Percentiles rank a stretch among this genome's conserved stretches.
Conservation (phyloP, 2,888 invertebrate genomes). For the Tridacna gigas region DNA sequence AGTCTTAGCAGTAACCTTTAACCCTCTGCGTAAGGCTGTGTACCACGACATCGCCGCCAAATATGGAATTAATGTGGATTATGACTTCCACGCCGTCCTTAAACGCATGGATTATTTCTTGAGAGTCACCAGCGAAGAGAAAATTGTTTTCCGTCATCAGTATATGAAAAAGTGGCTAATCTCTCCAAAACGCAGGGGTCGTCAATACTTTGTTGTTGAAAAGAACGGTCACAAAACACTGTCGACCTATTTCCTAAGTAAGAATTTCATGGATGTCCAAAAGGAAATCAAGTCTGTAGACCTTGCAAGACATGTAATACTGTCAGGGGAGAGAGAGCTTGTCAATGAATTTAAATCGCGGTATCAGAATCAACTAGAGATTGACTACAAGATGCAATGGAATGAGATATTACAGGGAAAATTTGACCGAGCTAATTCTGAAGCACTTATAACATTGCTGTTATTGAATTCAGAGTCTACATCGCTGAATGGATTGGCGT, state of each 20-base stretch:
- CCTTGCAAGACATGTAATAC: not conserved
- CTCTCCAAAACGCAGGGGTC: not conserved
- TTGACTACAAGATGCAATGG: not conserved
- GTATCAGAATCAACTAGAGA: not conserved
- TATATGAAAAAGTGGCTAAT: not conserved
- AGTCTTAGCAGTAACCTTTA: not conserved
- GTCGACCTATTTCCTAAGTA: not conserved
- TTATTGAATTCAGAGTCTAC: not conserved
- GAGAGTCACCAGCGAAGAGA: not conserved
- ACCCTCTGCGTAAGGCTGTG: not conserved
- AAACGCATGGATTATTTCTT: not conserved
- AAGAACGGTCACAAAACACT: not conserved
- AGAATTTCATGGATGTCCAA: not conserved
- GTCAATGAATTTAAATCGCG: not conserved
- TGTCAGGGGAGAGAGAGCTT: not conserved
- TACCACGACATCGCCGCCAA: not conserved
- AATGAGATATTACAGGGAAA: slow-evolving; percentile 1
- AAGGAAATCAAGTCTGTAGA: not conserved
- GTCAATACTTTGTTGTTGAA: not conserved
- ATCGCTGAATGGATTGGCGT: not conserved
- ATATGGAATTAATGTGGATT: not conserved
- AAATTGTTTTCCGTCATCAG: not conserved
- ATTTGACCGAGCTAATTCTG: not conserved
- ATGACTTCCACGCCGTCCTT: not conserved
- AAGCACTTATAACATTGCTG: not conserved